Conservation (phyloP, 2,113 vertebrate genomes). For the Polypterus bichir region DNA sequence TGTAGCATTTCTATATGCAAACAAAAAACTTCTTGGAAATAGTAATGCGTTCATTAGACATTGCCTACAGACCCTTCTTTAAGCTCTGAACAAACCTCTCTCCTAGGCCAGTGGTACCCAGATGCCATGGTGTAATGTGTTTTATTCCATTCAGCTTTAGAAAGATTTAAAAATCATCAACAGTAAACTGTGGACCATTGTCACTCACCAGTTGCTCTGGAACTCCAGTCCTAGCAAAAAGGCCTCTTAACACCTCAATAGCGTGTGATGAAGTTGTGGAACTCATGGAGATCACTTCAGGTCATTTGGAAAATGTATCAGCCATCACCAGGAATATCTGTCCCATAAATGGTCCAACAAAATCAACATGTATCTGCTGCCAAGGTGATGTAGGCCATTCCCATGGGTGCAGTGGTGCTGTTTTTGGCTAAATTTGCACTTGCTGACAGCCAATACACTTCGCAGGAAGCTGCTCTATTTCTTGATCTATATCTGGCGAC, state of each 20-base stretch:
- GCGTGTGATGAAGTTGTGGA: background rate
- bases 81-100: background rate
- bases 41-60: too few species aligned
- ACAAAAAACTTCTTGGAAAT: too few species aligned
- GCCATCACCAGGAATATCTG: constrained; percentile 6
- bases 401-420: constrained; percentile 6
- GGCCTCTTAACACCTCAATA: background rate
- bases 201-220: background rate
- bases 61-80: background rate
- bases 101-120: too few species aligned
- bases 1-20: too few species aligned
- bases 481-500: constrained; percentile 1
- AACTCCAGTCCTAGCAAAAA: background rate
- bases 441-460: constrained; percentile 8
- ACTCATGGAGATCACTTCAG: constrained; percentile 6
- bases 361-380: constrained; percentile 6
- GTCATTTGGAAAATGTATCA: constrained; percentile 8
- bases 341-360: constrained; percentile 8
- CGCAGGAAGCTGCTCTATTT: constrained; percentile 7
- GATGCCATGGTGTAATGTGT: too few species aligned
- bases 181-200: constrained; percentile 1
- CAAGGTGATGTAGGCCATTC: too few species aligned
- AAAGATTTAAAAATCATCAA: background rate
- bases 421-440: constrained; percentile 5
- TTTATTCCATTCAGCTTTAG: background rate